Base-by-base conservation (phyloP, 2,888 invertebrate genomes). In the Agrenia bidenticulata region DNA sequence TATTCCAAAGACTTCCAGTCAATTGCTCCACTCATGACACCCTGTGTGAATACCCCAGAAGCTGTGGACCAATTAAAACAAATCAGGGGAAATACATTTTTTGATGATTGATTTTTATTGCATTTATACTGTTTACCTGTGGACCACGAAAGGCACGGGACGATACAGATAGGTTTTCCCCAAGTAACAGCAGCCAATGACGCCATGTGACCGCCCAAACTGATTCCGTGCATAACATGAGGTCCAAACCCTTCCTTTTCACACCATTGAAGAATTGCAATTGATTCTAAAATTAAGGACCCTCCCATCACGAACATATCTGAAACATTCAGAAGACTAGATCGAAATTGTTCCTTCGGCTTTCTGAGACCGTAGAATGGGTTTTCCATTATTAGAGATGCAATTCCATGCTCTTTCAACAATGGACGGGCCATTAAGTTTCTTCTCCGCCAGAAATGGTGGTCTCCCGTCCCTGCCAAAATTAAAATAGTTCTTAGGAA, bases 141-240 rank as follows among this genome's bases (percentile, higher is more conserved):
- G n/a, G n/a, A n/a, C 95, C 97, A 97, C 0, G 97, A 96, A 37
- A 99, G 84, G 79, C 97, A 98, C 51, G 99, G 98, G 21, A 97
- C 89, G 66, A 98, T 82, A 2, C 93, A 90, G 74, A 98, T 81
- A 7, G 98, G 98, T 79, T 94, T 91, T 24, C 92, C 92, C 92
- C 95, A 96, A 81, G 90, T 95, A 13, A 94, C 90, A 15, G 96
- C 97, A 72, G 97, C 95, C 75, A 99, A 83, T 5, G 95, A 95
- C 71, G 98, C 97, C 97, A 97, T 99, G 94, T 96, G 95, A 64
- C 97, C 97, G 64, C 97, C 97, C 96, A 98, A 96, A 27, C 97
- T 97, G 62, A 97, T 85, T 11, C 97, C 98, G 32, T 95, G 94
- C 61, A 98, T 86, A 58, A 95, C 96, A 23, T 98, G 84, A 0